Evolutionary conservation across 2,113 vertebrate species (phyloP).

Genomic region (Ageneiosus marmoratus): DNA sequence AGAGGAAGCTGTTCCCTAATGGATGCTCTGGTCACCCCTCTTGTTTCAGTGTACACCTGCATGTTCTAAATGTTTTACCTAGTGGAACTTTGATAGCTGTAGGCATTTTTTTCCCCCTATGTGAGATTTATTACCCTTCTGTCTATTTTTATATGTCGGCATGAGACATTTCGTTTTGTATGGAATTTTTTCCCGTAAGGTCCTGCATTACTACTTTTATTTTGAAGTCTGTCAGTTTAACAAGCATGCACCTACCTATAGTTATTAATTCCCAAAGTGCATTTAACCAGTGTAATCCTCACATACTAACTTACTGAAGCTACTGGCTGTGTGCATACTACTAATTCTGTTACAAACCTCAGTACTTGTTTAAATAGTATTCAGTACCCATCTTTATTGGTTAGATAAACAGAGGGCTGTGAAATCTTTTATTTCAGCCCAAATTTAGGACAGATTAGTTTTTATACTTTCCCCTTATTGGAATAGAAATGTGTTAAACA

Average conservation of each 20-base stretch:
- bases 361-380: neutral
- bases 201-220: neutral
- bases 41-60: constrained; percentile 49
- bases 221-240: neutral
- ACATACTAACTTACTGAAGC: neutral
- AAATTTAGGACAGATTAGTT: too few species aligned
- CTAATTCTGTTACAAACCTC: neutral
- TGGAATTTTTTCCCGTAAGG: neutral
- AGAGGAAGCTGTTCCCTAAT: neutral
- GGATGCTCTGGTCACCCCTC: constrained; percentile 27
- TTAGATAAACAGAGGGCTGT: too few species aligned
- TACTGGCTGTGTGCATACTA: neutral
- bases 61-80: constrained; percentile 16
- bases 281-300: constrained; percentile 9
- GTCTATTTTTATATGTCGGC: neutral
- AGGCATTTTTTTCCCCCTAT: too few species aligned
- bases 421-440: too few species aligned
- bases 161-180: neutral
- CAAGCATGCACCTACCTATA: neutral
- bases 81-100: neutral
- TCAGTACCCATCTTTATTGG: neutral
- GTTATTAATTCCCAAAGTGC: neutral
- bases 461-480: neutral
- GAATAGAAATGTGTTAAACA: neutral
- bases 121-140: constrained; percentile 11